Base-by-base conservation (phyloP, 2,113 vertebrate genomes). In the Malurus cyaneus region DNA sequence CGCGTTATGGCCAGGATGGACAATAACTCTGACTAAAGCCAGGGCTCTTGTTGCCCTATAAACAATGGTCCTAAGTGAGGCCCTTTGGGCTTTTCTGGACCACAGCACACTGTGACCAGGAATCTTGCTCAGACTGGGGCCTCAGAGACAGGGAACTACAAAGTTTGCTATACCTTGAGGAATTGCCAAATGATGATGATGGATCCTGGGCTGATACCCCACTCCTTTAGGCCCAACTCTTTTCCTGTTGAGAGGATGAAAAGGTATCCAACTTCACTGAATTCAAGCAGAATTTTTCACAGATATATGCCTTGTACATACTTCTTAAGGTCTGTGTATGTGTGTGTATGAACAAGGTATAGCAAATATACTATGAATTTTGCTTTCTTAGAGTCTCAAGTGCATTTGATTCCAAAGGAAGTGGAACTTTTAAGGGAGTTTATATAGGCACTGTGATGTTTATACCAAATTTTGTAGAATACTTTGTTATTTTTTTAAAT, bases 1-100 rank as follows among this genome's bases (percentile, higher is more conserved):
- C 0, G 1, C 25, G 6, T 25, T 19, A 13, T 18, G 16, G 13
- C 28, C 6, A 7, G 46, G 53, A 53, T 6, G 11, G 39, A 67
- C 53, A 74, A 46, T 46, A 25, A 12, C 24, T 5, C 8, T 25
- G 24, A 25, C 9, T n/a, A 41, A 53, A 81, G 14, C 39, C 26
- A 59, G 9, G 15, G n/a, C 18, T 20, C 46, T 25, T 60, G 16
- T 2, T 4, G 29, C 8, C 16, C 39, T 53, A 41, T 39, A 41
- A 74, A 20, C 11, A 41, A 6, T 7, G 4, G 10, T 53, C 46
- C 18, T 39, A 50, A 65, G 21, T 29, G 11, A 36, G 21, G 44
- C 14, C 32, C 23, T 44, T 44, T 26, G 23, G 53, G 18, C 32
- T 66, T 24, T 52, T n/a, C 44, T 39, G 23, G 46, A 29, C 32